phyloP scores from a whole-genome alignment of 2,888 invertebrate species.

The Timandra comae region DNA sequence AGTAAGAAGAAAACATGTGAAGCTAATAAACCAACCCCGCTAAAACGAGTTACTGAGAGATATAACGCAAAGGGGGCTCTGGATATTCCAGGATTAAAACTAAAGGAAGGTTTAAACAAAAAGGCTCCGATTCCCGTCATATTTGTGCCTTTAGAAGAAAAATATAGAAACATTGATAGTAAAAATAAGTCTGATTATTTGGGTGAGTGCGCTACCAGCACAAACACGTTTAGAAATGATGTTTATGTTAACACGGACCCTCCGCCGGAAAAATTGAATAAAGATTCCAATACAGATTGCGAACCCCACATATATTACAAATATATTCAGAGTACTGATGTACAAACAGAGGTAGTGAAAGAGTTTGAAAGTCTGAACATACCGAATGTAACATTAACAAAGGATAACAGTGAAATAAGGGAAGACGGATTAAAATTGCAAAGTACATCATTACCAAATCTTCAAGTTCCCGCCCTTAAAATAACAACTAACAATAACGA shows the following conservation, averaged over 20 bases:
- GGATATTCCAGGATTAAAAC: too few relatives aligned
- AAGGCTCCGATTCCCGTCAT: conserved; percentile 36
- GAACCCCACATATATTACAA: conserved; percentile 29
- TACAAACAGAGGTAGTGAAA: conserved; percentile 34
- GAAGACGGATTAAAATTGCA: conserved; percentile 32
- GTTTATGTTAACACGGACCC: conserved; percentile 36
- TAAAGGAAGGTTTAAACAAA: conserved; percentile 35
- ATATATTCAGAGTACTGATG: conserved; percentile 25
- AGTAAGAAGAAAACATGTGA: conserved; percentile 34
- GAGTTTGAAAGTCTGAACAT: conserved; percentile 59
- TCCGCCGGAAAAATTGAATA: conserved; percentile 27
- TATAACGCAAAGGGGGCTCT: conserved; percentile 16
- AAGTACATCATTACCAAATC: conserved; percentile 42
- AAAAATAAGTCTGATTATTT: conserved; percentile 8
- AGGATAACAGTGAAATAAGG: conserved; percentile 46
- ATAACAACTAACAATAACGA: conserved; percentile 29
- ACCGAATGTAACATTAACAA: conserved; percentile 61
- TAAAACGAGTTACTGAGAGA: conserved; percentile 31
- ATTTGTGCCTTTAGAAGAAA: conserved; percentile 46
- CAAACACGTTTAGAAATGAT: conserved; percentile 29
- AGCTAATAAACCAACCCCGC: conserved; percentile 17
- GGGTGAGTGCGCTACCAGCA: conserved; percentile 28
- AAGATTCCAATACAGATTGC: conserved; percentile 33
- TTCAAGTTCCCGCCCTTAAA: conserved; percentile 34
- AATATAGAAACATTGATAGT: conserved; percentile 9